Evolutionary conservation across 2,113 vertebrate species (phyloP).

Genomic region (Osmerus eperlanus): DNA sequence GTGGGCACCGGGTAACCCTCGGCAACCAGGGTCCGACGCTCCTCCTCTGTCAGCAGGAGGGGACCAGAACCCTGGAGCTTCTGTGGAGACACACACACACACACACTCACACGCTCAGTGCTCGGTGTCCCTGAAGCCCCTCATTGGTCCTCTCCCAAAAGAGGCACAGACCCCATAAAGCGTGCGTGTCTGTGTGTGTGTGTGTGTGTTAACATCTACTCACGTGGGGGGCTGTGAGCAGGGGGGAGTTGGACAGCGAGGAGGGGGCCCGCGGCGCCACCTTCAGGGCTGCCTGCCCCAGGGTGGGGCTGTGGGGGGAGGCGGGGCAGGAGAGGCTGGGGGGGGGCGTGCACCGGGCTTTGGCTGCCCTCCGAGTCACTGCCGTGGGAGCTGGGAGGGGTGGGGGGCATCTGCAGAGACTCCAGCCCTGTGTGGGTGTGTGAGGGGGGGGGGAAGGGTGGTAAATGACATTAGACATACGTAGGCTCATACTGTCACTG

Average conservation of each 20-base stretch:
- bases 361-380: slow-evolving; percentile 95
- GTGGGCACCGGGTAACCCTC: slow-evolving; percentile 97
- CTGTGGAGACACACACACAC: slow-evolving; percentile 44
- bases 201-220: slow-evolving; percentile 29
- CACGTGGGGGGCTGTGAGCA: slow-evolving; percentile 95
- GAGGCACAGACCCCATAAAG: neutral
- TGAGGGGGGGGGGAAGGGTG: neutral
- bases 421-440: slow-evolving; percentile 70
- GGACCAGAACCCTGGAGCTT: slow-evolving; percentile 91
- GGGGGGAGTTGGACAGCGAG: slow-evolving; percentile 88
- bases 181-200: neutral
- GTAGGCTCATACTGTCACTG: neutral
- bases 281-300: slow-evolving; percentile 73
- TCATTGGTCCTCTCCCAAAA: no score
- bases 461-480: neutral
- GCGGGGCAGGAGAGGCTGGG: slow-evolving; percentile 71
- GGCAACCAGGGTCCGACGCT: slow-evolving; percentile 91
- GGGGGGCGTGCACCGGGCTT: slow-evolving; percentile 82
- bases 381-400: slow-evolving; percentile 93
- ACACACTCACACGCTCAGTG: neutral
- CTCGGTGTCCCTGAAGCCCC: no score
- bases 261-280: slow-evolving; percentile 74
- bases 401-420: slow-evolving; percentile 89
- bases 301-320: slow-evolving; percentile 81
- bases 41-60: slow-evolving; percentile 92